Base-by-base conservation (phyloP, 2,113 vertebrate genomes). In the Lasiurus cinereus region DNA sequence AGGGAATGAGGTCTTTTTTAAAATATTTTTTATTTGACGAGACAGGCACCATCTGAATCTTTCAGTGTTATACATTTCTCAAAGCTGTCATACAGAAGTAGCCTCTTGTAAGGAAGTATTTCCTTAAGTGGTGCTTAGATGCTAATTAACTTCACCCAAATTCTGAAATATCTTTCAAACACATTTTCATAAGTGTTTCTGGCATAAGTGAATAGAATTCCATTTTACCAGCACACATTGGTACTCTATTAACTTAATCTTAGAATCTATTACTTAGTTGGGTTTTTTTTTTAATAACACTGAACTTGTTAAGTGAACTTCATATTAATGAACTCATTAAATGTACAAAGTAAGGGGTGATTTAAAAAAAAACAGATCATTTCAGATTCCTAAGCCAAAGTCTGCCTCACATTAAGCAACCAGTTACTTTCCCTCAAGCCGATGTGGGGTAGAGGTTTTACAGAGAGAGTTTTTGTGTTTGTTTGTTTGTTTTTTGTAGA, bases 141-240 rank as follows among this genome's bases (percentile, higher is more conserved):
- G 93, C 92, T 98, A 98, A 98, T 98, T 95, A 98, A 97, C 94
- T 97, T 98, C 97, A 96, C 54, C 29, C 83, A 95, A 88, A 92
- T 82, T 96, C 88, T 96, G 69, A 96, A 80, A 96, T 96, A 97
- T 95, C 91, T 97, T 91, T 97, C 70, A 92, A 96, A 95, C 76
- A 93, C 94, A 73, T 93, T 96, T 96, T 94, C 79, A 13, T 86
- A 83, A 88, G 76, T 90, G 59, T 83, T 93, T 84, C 82, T 92
- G 84, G 50, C 22, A 74, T 59, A 69, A 80, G 36, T 62, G 54
- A 67, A 77, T 19, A 92, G 48, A 76, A 69, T 48, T 3, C 27
- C 69, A 87, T 92, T 93, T 95, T 73, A 80, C 33, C 27, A 91
- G 95, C 36, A 88, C 72, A 88, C 36, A 52, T 22, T 95, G 80